Evolutionary conservation across 2,888 invertebrate species (phyloP).

Genomic region (Phrixothrix hirtus): DNA sequence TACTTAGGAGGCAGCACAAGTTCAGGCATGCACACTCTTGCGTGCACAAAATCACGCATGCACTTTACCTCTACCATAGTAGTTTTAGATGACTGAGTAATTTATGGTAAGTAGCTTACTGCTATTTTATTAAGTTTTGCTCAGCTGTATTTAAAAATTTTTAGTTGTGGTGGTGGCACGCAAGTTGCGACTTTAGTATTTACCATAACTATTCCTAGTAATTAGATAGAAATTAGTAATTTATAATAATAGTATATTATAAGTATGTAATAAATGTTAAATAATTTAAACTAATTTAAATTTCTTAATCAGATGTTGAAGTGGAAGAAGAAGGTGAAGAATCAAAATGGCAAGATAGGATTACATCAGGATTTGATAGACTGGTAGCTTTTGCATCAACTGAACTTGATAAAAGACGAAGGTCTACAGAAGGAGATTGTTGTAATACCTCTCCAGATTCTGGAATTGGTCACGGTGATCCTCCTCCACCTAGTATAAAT

Average conservation of each 20-base stretch:
- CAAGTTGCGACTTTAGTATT: constrained; percentile 12
- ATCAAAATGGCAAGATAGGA: constrained; percentile 90
- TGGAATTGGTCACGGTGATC: constrained; percentile 75
- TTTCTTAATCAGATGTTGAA: constrained; percentile 60
- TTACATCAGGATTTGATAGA: constrained; percentile 91
- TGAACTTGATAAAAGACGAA: constrained; percentile 83
- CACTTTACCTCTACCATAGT: constrained; percentile 55
- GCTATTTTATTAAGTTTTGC: constrained; percentile 50
- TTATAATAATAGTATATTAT: background rate
- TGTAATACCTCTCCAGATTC: constrained; percentile 87
- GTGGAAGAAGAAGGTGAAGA: constrained; percentile 73
- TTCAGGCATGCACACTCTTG: constrained; percentile 55
- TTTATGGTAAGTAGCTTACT: constrained; percentile 56
- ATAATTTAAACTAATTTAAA: background rate
- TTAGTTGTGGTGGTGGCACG: constrained; percentile 32
- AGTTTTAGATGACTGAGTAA: constrained; percentile 55
- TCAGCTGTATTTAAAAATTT: constrained; percentile 38
- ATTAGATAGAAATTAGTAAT: background rate
- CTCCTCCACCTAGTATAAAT: constrained; percentile 58
- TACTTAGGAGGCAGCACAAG: constrained; percentile 55
- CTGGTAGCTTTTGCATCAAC: constrained; percentile 92
- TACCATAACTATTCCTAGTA: constrained; percentile 7
- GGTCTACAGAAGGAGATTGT: constrained; percentile 77
- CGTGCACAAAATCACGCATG: constrained; percentile 56
- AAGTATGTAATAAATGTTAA: background rate